Evolutionary conservation across 2,888 invertebrate species (phyloP).

Genomic region (Monochamus alternatus): DNA sequence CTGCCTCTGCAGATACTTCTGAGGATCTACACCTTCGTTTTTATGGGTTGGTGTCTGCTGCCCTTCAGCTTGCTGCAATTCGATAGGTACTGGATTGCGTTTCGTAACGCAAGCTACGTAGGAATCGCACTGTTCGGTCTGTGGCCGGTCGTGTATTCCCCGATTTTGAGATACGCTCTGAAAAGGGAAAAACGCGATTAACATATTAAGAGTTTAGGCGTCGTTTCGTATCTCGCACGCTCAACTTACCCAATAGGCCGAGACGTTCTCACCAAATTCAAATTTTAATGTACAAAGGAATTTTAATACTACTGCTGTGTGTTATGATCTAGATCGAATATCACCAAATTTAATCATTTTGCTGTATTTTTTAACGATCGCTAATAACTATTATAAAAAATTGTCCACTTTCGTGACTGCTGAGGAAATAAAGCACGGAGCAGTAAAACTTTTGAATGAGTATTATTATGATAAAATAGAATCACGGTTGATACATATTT

Average conservation of each 20-base stretch:
- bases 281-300: background rate
- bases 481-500: background rate
- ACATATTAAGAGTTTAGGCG: background rate
- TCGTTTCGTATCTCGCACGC: background rate
- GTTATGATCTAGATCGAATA: background rate
- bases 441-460: background rate
- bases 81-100: slow-evolving; percentile 79
- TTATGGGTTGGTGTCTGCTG: slow-evolving; percentile 88
- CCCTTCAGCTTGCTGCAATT: slow-evolving; percentile 84
- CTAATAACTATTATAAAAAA: background rate
- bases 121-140: slow-evolving; percentile 80
- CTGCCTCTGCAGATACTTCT: slow-evolving; percentile 75
- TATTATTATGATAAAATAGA: background rate
- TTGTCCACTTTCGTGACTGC: too few relatives aligned
- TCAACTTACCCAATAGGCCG: background rate
- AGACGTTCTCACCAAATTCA: background rate
- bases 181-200: slow-evolving; percentile 30
- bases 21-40: slow-evolving; percentile 83
- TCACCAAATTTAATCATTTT: background rate
- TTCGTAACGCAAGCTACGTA: slow-evolving; percentile 78
- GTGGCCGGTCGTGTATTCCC: slow-evolving; percentile 78
- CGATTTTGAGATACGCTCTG: slow-evolving; percentile 61
- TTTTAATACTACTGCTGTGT: background rate
- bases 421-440: background rate
- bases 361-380: background rate